Evolutionary conservation across 2,888 invertebrate genomes (phyloP), one percentile per base, ranked within the genome.

Genomic region (Drosophila limbata): DNA sequence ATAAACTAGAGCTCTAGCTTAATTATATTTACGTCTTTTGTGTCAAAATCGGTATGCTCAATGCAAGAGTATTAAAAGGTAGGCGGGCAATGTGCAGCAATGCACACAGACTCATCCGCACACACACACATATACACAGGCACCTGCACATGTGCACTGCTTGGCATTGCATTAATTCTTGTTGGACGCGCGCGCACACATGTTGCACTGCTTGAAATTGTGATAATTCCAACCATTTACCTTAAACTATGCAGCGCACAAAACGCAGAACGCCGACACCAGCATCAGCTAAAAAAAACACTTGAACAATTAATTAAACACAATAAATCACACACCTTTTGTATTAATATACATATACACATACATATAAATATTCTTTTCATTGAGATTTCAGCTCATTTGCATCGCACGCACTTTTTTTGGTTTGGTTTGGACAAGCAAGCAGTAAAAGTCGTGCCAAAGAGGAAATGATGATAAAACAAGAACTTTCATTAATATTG

Each of bases 401-500:
- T 62, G 55, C 55, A 63, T 56, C 21, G 44, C 42, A 68, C 55
- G 52, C 55, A 51, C 50, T 56, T 37, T 6, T n/a, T 37, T 37
- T 37, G 35, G n/a, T n/a, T n/a, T n/a, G n/a, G n/a, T n/a, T n/a
- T n/a, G 8, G 17, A 13, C 50, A 56, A 17, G 8, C 28, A 37
- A 9, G 35, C 11, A 47, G 60, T 50, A 53, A 56, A 66, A 64
- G 57, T 60, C 45, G 42, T 60, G 42, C 17, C n/a, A 35, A 17
- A 11, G 45, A 42, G 57, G 19, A 15, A 44, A 51, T 31, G 21
- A 13, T n/a, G 11, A 53, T 33, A 62, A 3, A 19, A 5, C 48
- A 53, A 77, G 71, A 86, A 73, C 80, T 59, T 65, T 65, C 79
- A 67, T 73, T 61, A 62, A 57, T 59, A 15, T 25, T 21, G 19